A percentile compares a stretch with the other conserved stretches of the same genome.
phyloP scores from a whole-genome alignment of 2,113 vertebrate genomes.

The Rynchops niger region DNA sequence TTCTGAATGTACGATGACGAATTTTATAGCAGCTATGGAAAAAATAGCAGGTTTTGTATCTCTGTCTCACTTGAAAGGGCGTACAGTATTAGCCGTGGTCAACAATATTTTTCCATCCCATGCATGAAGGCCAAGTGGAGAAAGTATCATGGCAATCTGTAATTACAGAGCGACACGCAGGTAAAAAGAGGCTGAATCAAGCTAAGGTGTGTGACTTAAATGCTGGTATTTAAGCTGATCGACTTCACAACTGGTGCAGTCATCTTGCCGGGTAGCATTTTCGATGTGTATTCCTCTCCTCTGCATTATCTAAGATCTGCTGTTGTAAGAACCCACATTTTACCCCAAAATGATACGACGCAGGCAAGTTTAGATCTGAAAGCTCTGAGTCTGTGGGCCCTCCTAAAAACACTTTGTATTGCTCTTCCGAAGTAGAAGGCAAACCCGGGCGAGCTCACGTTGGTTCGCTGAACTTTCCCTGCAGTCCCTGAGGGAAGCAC shows the following conservation, averaged over 20 bases:
- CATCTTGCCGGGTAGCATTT: background rate
- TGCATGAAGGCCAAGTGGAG: background rate
- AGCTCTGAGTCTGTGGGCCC: background rate
- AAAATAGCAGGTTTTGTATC: background rate
- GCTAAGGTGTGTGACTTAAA: background rate
- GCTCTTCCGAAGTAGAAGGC: accelerated
- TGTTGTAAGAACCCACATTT: background rate
- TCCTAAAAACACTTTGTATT: background rate
- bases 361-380: accelerated
- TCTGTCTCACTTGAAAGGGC: background rate
- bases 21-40: background rate
- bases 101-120: accelerated
- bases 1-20: background rate
- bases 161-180: background rate
- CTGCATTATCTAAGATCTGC: background rate
- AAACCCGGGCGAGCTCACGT: accelerated
- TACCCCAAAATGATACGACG: accelerated
- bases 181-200: background rate
- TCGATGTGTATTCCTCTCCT: accelerated
- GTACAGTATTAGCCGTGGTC: accelerated
- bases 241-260: background rate
- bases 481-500: background rate
- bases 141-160: background rate
- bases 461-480: accelerated
- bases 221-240: background rate